phyloP scores from a whole-genome alignment of 1,140 invertebrate genomes.

The Popillia japonica region DNA sequence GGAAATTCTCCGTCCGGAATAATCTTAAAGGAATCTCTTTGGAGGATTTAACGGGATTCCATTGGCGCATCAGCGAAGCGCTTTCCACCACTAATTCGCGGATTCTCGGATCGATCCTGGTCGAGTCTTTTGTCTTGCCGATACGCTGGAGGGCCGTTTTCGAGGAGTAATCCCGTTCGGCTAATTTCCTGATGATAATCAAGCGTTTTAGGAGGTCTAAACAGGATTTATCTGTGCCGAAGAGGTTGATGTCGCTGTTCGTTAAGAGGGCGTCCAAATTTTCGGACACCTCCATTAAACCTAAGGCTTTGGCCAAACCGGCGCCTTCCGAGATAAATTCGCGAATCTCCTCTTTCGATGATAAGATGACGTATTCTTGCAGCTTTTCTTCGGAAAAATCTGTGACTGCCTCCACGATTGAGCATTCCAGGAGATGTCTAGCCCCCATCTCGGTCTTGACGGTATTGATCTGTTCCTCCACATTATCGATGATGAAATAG shows the following conservation, averaged over 20 bases:
- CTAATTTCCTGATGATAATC: conserved; percentile 75
- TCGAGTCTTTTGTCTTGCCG: conserved; percentile 71
- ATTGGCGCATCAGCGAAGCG: conserved; percentile 67
- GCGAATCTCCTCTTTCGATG: conserved; percentile 63
- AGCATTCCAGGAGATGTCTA: conserved; percentile 50
- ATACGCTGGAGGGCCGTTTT: conserved; percentile 68
- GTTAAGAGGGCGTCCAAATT: conserved; percentile 60
- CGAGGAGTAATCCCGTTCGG: conserved; percentile 71
- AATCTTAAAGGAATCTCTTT: conserved; percentile 72
- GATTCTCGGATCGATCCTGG: conserved; percentile 71
- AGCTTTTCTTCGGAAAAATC: conserved; percentile 44
- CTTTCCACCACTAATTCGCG: conserved; percentile 75
- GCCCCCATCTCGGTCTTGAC: conserved; percentile 53
- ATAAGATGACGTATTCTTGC: conserved; percentile 55
- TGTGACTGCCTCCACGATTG: conserved; percentile 52
- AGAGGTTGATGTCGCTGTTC: conserved; percentile 68
- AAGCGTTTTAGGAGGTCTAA: conserved; percentile 75
- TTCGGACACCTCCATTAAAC: conserved; percentile 53
- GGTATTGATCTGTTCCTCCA: conserved; percentile 47
- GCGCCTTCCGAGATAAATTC: conserved; percentile 69
- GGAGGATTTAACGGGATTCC: conserved; percentile 65
- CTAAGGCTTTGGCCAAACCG: conserved; percentile 74
- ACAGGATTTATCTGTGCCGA: conserved; percentile 71
- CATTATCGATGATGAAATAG: conserved; percentile 50
- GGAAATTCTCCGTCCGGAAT: conserved; percentile 71